These are phyloP conservation scores for Indicator maculatus DNA, from an alignment of 2,113 vertebrate genomes.

Conservation along the genomic window DNA sequence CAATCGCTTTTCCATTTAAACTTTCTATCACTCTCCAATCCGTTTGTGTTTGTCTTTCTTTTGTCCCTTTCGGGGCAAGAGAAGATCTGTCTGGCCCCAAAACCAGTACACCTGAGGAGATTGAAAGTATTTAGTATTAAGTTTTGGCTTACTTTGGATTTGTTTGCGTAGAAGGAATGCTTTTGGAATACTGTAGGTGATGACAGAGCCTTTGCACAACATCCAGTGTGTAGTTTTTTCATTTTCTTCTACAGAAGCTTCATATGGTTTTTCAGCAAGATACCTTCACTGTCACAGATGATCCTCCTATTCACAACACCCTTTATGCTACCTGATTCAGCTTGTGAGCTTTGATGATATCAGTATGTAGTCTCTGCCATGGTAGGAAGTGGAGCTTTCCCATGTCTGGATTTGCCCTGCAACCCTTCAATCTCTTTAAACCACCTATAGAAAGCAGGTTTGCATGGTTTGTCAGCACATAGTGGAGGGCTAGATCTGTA, in stretches of 20 bases:
- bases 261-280: slow-evolving; percentile 1
- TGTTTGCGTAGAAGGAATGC: background rate
- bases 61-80: too few species aligned
- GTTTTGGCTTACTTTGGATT: background rate
- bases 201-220: background rate
- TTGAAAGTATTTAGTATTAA: background rate
- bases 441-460: background rate
- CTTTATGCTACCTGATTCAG: background rate
- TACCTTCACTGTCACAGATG: background rate
- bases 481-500: background rate
- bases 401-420: background rate
- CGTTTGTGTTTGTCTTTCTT: too few species aligned
- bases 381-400: background rate
- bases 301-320: background rate
- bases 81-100: too few species aligned
- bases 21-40: too few species aligned
- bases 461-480: background rate
- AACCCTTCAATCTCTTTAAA: background rate
- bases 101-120: too few species aligned
- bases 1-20: too few species aligned
- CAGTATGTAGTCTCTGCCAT: background rate
- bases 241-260: background rate
- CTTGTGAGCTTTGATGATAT: background rate
- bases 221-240: background rate
- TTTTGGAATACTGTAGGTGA: background rate